Evolutionary conservation across 2,888 invertebrate species (phyloP).

Genomic region (Agrochola circellaris): DNA sequence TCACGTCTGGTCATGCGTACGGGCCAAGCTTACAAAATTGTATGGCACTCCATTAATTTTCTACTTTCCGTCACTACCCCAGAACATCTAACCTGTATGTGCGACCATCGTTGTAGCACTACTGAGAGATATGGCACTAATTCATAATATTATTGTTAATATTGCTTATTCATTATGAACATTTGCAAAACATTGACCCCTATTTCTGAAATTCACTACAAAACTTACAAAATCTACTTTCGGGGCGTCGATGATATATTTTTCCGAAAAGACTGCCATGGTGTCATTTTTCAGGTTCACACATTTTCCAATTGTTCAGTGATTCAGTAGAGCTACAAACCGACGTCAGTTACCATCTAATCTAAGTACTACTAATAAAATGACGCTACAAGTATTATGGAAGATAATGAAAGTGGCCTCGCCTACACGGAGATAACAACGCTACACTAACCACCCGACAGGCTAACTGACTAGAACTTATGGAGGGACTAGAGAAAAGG

Average conservation of each 20-base stretch:
- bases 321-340: conserved; percentile 62
- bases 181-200: conserved; percentile 30
- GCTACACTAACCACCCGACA: conserved; percentile 63
- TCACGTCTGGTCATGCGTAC: background rate
- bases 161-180: conserved; percentile 34
- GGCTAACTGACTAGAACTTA: conserved; percentile 79
- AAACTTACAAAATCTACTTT: conserved; percentile 51
- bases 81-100: conserved; percentile 80
- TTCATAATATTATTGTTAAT: conserved; percentile 33
- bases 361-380: conserved; percentile 80
- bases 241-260: background rate
- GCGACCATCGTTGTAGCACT: conserved; percentile 64
- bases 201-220: conserved; percentile 20
- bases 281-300: background rate
- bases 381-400: conserved; percentile 83
- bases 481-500: conserved; percentile 88
- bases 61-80: conserved; percentile 67
- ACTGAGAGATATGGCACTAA: conserved; percentile 58
- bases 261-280: conserved; percentile 2
- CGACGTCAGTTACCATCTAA: conserved; percentile 72
- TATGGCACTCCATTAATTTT: conserved; percentile 41
- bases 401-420: conserved; percentile 86
- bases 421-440: conserved; percentile 85
- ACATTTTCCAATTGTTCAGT: conserved; percentile 42
- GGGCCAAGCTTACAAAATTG: background rate